Evolutionary conservation across 2,888 invertebrate species (phyloP).

Genomic region (Isoperla grammatica): DNA sequence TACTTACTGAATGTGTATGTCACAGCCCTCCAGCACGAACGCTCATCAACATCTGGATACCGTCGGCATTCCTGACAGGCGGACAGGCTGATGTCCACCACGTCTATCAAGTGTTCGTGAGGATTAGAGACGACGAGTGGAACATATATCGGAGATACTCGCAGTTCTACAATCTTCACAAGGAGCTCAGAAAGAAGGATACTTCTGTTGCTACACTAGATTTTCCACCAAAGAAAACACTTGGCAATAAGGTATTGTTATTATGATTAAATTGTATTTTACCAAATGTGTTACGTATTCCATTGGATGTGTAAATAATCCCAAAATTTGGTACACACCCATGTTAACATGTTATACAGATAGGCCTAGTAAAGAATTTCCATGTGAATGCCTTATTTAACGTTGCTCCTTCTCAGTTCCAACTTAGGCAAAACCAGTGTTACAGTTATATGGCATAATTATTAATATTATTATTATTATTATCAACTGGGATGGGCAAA

Average conservation of each 20-base stretch:
- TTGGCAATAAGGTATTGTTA: conserved; percentile 78
- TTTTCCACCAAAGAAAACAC: conserved; percentile 92
- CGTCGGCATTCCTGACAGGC: conserved; percentile 70
- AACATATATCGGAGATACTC: conserved; percentile 92
- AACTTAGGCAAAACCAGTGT: too few relatives aligned
- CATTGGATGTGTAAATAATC: too few relatives aligned
- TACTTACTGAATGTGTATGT: conserved; percentile 31
- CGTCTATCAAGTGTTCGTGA: conserved; percentile 78
- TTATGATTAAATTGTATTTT: too few relatives aligned
- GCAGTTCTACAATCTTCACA: conserved; percentile 83
- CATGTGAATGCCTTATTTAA: too few relatives aligned
- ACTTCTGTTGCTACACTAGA: conserved; percentile 72
- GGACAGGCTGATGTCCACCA: conserved; percentile 70
- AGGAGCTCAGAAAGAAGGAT: conserved; percentile 76
- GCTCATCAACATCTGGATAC: conserved; percentile 79
- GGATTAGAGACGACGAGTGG: conserved; percentile 88
- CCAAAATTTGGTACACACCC: too few relatives aligned
- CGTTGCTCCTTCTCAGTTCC: too few relatives aligned
- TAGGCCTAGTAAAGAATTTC: too few relatives aligned
- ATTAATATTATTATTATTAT: too few relatives aligned
- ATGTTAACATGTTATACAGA: too few relatives aligned
- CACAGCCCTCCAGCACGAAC: conserved; percentile 39
- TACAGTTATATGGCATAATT: too few relatives aligned
- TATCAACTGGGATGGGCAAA: too few relatives aligned
- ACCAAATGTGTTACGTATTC: too few relatives aligned